Conservation (phyloP, 2,888 invertebrate genomes). For the Cryptosula pallasiana region DNA sequence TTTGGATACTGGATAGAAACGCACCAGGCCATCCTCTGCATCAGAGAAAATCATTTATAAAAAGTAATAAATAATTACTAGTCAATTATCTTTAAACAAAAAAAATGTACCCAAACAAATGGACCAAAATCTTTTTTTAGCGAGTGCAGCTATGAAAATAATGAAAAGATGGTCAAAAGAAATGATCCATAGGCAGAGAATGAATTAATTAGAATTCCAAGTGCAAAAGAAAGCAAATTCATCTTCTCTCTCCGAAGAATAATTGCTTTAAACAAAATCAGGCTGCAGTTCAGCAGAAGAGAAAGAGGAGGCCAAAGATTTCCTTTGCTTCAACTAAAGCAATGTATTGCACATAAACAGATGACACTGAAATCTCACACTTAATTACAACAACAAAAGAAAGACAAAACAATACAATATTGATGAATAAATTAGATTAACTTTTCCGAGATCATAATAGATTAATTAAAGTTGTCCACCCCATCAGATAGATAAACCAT, state of each 20-base stretch:
- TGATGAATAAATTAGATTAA: not conserved
- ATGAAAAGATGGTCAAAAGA: not conserved
- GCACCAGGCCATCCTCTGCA: slow-evolving; percentile 17
- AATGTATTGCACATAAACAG: not conserved
- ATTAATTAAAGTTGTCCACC: not conserved
- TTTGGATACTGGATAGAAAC: slow-evolving; percentile 12
- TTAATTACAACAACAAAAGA: not conserved
- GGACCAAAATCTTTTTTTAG: too few relatives aligned
- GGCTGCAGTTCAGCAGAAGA: not conserved
- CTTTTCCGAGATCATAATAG: not conserved
- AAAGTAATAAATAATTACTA: too few relatives aligned
- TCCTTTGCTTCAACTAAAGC: not conserved
- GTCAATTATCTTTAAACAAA: not conserved
- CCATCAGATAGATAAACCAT: not conserved
- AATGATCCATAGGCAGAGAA: not conserved
- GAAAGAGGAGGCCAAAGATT: not conserved
- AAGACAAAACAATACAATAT: not conserved
- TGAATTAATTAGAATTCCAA: not conserved
- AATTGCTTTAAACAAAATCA: too few relatives aligned
- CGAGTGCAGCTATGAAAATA: not conserved
- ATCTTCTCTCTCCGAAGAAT: not conserved
- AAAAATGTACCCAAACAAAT: too few relatives aligned
- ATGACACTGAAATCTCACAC: not conserved
- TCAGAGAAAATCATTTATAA: not conserved
- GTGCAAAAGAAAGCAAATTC: not conserved